These are phyloP conservation scores for Toxonevra muliebris DNA, from an alignment of 2,888 invertebrate species.

Conservation along the genomic window DNA sequence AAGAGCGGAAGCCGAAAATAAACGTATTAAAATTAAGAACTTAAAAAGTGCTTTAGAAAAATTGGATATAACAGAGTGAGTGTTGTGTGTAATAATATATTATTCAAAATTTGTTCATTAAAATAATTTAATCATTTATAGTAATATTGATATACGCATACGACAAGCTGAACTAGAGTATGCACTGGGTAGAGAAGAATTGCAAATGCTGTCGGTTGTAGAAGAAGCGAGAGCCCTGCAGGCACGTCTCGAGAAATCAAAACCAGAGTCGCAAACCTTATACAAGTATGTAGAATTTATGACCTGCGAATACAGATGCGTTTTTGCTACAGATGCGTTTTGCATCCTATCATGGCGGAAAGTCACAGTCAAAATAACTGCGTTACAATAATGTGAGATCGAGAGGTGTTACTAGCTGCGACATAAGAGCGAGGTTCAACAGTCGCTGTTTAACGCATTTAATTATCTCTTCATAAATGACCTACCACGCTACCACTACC, in stretches of 20 bases:
- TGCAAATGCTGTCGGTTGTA: conserved; percentile 83
- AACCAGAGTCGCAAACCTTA: conserved; percentile 68
- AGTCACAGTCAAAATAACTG: too few relatives aligned
- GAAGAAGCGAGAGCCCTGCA: conserved; percentile 85
- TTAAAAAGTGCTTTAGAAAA: conserved; percentile 82
- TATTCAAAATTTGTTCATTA: neutral
- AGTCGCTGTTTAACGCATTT: too few relatives aligned
- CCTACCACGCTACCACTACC: too few relatives aligned
- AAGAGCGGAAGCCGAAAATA: conserved; percentile 78
- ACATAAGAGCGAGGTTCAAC: too few relatives aligned
- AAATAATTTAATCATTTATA: conserved; percentile 55
- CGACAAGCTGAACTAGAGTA: conserved; percentile 92
- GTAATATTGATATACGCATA: conserved; percentile 89
- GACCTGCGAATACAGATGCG: conserved; percentile 10
- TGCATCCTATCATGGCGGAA: too few relatives aligned
- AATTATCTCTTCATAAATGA: too few relatives aligned
- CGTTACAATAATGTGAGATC: too few relatives aligned
- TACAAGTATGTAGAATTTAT: conserved; percentile 69
- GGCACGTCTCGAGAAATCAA: conserved; percentile 78
- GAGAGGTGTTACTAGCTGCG: too few relatives aligned
- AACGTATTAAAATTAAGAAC: conserved; percentile 82
- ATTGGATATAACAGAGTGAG: conserved; percentile 89
- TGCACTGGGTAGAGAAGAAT: conserved; percentile 86
- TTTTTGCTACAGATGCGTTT: too few relatives aligned
- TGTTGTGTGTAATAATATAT: conserved; percentile 36